Evolutionary conservation across 2,113 vertebrate genomes (phyloP), one percentile per base, ranked within the genome.

Genomic region (Panthera uncia): DNA sequence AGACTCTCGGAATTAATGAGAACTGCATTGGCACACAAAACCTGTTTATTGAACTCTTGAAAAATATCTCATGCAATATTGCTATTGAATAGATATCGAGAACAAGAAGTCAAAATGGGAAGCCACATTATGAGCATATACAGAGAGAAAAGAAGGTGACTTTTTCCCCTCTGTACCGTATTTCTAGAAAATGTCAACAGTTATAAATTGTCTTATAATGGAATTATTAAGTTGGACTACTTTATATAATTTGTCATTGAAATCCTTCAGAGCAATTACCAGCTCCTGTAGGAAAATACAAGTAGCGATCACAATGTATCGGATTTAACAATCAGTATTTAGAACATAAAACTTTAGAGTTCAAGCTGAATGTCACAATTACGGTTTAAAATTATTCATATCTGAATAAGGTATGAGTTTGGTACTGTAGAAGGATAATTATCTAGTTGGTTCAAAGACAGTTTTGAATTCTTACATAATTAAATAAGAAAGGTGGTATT

Each of bases 301-400:
- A 57, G 13, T 63, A 80, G 27, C 4, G 50, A 84, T 84, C 45
- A 66, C 38, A 74, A 41, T 27, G 9, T 48, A 38, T 91, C 95
- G 7, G 27, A 57, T 61, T 81, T 85, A 81, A 88, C 45, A 36
- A 83, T 90, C 33, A 88, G 69, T 25, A 81, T 80, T 83, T 97
- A 65, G 55, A 41, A 50, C 36, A 88, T 27, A 76, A 88, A 93
- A 73, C 38, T 68, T 96, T 55, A 61, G 36, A 89, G 86, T 93
- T 91, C 92, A 84, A 95, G 21, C 9, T 84, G 65, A 89, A 81
- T 71, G 48, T 55, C 71, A 89, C 55, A 91, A 92, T 63, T 97
- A 52, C 71, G 91, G 29, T 69, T 82, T 86, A 95, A 89, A 90
- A 61, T 71, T 95, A 89, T 81, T 93, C 92, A 86, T 74, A 48